phyloP scores from a whole-genome alignment of 2,888 invertebrate genomes.

The Pheosia tremula region DNA sequence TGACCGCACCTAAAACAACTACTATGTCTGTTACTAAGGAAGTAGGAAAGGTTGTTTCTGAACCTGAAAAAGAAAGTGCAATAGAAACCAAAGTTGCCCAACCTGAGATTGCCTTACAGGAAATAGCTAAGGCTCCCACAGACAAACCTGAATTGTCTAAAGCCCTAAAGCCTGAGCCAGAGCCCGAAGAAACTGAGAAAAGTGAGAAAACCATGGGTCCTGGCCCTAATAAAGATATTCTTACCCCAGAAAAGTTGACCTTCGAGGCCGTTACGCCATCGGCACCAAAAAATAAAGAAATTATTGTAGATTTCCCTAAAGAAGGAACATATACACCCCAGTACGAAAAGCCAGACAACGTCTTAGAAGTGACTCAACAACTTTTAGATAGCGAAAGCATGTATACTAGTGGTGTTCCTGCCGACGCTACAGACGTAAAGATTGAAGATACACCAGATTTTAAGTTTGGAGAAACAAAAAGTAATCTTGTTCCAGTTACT shows the following conservation, averaged over 20 bases:
- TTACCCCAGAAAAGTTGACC: not conserved
- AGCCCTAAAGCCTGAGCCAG: not conserved
- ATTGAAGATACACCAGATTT: not conserved
- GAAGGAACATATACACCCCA: conserved; percentile 15
- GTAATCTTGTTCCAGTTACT: conserved; percentile 4
- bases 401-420: conserved; percentile 21
- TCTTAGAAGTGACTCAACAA: conserved; percentile 41
- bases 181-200: not conserved
- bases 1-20: not conserved
- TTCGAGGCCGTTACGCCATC: not conserved
- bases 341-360: conserved; percentile 22
- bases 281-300: not conserved
- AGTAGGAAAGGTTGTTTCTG: conserved; percentile 12
- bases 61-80: conserved; percentile 23
- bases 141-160: not conserved
- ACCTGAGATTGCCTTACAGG: not conserved
- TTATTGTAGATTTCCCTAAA: conserved; percentile 11
- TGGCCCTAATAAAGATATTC: not conserved
- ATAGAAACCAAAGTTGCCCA: not conserved
- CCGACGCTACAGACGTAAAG: conserved; percentile 12
- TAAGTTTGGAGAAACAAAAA: not conserved
- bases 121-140: not conserved
- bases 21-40: not conserved
- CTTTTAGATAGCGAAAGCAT: conserved; percentile 45
- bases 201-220: not conserved